phyloP scores from a whole-genome alignment of 2,797 vertebrate genomes.

The Rousettus madagascariensis region DNA sequence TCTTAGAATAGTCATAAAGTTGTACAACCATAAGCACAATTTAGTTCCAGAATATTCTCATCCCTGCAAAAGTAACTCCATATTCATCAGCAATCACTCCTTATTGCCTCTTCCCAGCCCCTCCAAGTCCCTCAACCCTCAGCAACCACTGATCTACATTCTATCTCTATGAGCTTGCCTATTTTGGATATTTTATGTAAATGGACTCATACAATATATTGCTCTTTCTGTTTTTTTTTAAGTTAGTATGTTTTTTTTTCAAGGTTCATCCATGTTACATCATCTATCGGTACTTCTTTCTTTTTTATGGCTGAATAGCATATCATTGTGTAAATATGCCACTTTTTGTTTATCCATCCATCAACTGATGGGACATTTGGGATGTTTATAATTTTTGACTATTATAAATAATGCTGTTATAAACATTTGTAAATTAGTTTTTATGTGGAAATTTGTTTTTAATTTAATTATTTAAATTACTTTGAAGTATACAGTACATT shows the following conservation, averaged over 20 bases:
- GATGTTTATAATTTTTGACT: background rate
- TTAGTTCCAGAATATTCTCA: constrained; percentile 2
- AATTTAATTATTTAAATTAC: too few relatives aligned
- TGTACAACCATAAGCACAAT: background rate
- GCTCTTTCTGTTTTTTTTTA: background rate
- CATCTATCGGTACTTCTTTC: background rate
- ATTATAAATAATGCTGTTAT: background rate
- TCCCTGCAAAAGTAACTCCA: background rate
- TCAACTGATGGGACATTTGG: background rate
- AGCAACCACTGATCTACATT: background rate
- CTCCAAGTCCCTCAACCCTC: background rate
- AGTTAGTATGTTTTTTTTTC: background rate
- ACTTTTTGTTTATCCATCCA: background rate
- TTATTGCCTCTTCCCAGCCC: background rate
- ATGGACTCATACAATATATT: background rate
- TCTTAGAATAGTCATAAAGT: constrained; percentile 13
- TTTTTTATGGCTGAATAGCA: background rate
- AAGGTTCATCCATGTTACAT: background rate
- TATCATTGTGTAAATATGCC: background rate
- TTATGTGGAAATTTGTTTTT: background rate
- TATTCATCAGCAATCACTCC: background rate
- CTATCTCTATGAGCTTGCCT: background rate
- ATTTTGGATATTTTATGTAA: background rate
- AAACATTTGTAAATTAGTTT: background rate
- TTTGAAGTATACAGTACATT: too few relatives aligned